Base-by-base conservation (phyloP, 2,888 invertebrate species). In the Latheticus oryzae region DNA sequence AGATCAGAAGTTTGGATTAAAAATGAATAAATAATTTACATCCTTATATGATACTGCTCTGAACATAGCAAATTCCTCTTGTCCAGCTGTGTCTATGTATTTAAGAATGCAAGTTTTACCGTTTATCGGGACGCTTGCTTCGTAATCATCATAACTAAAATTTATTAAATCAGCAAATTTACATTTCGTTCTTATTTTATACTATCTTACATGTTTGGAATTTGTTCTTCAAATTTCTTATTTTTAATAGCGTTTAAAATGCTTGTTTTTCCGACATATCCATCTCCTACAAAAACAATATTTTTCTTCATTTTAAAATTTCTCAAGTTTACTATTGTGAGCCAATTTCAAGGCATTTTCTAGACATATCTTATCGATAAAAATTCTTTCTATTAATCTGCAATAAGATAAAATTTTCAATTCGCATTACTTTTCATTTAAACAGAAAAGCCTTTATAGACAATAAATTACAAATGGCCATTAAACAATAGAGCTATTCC, bases 191-290 rank as follows among this genome's bases (percentile, higher is more conserved):
- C 64, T 51, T n/a, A n/a, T n/a, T n/a, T n/a, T n/a, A n/a, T n/a
- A n/a, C n/a, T n/a, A n/a, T n/a, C n/a, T n/a, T 58, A 64, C 64
- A 64, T 38, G 30, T 58, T 64, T 17, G 62, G 40, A 3, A 30
- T 28, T 23, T 43, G 33, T 8, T 53, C 57, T 24, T 91, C 91
- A 76, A 91, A 92, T 74, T 85, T 84, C 65, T 89, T 86, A 65
- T 85, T 85, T 52, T 89, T 90, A 76, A 90, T 91, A 53, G 91
- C 88, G 78, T 91, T 90, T 61, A 92, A 85, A 71, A 93, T 81
- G 75, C 91, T 91, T 9, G 92, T 92, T 81, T 93, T 93, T 54
- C 93, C 92, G 26, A 92, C 91, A 85, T 90, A 90, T 65, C 92
- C 92, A 76, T 92, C 92, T 43, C 91, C 92, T 42, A 93, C 89